Conservation (phyloP, 2,888 invertebrate species). For the Flabesymbios commensalis region DNA sequence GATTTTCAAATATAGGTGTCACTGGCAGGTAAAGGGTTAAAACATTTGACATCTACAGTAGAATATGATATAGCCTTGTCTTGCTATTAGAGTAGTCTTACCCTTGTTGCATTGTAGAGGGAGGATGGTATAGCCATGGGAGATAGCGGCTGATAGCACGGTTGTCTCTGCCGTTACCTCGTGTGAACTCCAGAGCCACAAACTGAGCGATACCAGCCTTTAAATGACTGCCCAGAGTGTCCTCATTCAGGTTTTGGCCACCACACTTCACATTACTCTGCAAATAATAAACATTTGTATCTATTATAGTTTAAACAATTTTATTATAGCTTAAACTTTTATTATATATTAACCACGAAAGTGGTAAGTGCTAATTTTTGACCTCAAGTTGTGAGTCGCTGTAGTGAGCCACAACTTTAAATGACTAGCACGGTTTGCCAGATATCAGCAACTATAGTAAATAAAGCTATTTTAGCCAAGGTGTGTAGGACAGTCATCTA, state of each 20-base stretch:
- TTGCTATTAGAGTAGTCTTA: constrained; percentile 54
- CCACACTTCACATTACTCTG: constrained; percentile 74
- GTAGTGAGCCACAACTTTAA: too few species aligned
- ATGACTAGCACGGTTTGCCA: too few species aligned
- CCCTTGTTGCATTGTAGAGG: constrained; percentile 82
- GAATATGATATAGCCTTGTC: background rate
- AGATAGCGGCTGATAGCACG: constrained; percentile 79
- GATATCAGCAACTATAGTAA: too few species aligned
- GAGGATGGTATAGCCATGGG: constrained; percentile 87
- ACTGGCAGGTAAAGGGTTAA: too few species aligned
- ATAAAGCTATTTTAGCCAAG: too few species aligned
- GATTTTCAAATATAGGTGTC: too few species aligned
- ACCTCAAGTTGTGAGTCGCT: too few species aligned
- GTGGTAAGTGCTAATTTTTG: too few species aligned
- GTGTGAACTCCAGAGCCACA: constrained; percentile 88
- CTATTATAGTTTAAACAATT: background rate
- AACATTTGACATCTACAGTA: too few species aligned
- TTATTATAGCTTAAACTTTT: background rate
- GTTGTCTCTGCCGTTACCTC: constrained; percentile 79
- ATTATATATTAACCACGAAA: background rate
- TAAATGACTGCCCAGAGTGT: constrained; percentile 92
- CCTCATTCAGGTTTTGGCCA: constrained; percentile 70
- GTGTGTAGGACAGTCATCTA: too few species aligned
- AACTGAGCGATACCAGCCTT: constrained; percentile 88
- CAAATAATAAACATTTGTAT: background rate